Base-by-base conservation (phyloP, 2,113 vertebrate genomes). In the Tragelaphus buxtoni region DNA sequence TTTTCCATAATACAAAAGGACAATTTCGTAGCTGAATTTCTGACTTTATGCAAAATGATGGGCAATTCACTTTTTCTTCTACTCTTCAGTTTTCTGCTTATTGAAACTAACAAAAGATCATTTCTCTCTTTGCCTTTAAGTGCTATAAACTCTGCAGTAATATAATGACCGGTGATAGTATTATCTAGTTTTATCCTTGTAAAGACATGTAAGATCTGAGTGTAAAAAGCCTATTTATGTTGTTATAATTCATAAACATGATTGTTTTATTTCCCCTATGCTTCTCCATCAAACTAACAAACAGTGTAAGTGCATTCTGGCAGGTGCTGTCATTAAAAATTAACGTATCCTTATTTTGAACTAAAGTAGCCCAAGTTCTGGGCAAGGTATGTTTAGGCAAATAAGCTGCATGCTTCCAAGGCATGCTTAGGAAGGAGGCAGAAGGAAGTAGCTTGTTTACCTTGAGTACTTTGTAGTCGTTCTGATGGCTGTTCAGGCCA, bases 391-490 rank as follows among this genome's bases (percentile, higher is more conserved):
- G 4, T 90, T 32, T 55, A 77, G 81, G 7, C 55, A 76, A 47
- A 5, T 42, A 60, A 72, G 35, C 32, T 83, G 55, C n/a, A 32
- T 51, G 18, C 51, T 55, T 26, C 32, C 10, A 24, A 45, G 28
- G 26, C 32, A 2, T 28, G 24, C 26, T 47, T 80, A 93, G 47
- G 28, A 58, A 82, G 87, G 47, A 79, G 61, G 86, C 83, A 96
- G 87, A 49, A 87, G 56, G 91, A 91, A 97, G 80, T 84, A 60
- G 49, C 39, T 63, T 80, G 82, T 88, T 87, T 56, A 72, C 61
- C 16, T 65, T 45, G 65, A 88, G 84, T 49, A 88, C 65, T 51
- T 51, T 90, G 95, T 32, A 69, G 74, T 22, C 0, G 30, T 77
- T 12, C 32, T 60, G 35, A 45, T 4, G 8, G 63, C 79, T 87